These are phyloP conservation scores for Drosophila auraria DNA, from an alignment of 1,140 invertebrate species.

Conservation along the genomic window DNA sequence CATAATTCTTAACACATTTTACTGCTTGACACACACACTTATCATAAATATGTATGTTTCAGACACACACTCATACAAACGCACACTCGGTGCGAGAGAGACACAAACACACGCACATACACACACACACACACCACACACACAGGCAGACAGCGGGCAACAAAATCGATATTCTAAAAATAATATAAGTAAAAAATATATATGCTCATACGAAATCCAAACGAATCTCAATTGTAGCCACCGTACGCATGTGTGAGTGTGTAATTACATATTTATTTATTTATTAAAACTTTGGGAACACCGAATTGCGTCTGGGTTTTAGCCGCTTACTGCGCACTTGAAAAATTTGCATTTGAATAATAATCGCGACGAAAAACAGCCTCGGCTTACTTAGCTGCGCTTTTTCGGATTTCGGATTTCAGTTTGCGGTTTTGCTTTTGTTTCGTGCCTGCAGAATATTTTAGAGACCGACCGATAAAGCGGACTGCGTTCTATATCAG, in stretches of 20 bases:
- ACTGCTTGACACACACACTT: slow-evolving; percentile 52
- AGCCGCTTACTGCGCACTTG: slow-evolving; percentile 73
- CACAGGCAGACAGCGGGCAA: slow-evolving; percentile 55
- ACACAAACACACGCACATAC: slow-evolving; percentile 33
- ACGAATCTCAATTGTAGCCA: slow-evolving; percentile 73
- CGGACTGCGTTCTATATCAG: slow-evolving; percentile 46
- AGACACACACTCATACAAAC: slow-evolving; percentile 42
- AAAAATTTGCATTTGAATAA: slow-evolving; percentile 60
- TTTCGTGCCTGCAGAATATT: slow-evolving; percentile 41
- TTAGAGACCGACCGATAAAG: slow-evolving; percentile 53
- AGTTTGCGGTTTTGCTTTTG: slow-evolving; percentile 21
- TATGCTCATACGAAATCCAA: slow-evolving; percentile 68
- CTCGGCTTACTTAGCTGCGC: slow-evolving; percentile 25
- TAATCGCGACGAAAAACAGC: slow-evolving; percentile 34
- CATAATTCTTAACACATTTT: slow-evolving; percentile 81
- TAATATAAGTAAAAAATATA: slow-evolving; percentile 82
- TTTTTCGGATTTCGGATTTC: slow-evolving; percentile 15
- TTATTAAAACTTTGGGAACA: slow-evolving; percentile 66
- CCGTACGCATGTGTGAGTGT: slow-evolving; percentile 14
- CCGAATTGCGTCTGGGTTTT: slow-evolving; percentile 44
- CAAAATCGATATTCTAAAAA: slow-evolving; percentile 84
- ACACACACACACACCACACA: slow-evolving; percentile 24
- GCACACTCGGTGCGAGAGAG: slow-evolving; percentile 38
- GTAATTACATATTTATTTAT: slow-evolving; percentile 72
- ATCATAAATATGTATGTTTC: slow-evolving; percentile 50